Base-by-base conservation (phyloP, 92 coral and sea anemone species). In the Epizoanthus stellaris region DNA sequence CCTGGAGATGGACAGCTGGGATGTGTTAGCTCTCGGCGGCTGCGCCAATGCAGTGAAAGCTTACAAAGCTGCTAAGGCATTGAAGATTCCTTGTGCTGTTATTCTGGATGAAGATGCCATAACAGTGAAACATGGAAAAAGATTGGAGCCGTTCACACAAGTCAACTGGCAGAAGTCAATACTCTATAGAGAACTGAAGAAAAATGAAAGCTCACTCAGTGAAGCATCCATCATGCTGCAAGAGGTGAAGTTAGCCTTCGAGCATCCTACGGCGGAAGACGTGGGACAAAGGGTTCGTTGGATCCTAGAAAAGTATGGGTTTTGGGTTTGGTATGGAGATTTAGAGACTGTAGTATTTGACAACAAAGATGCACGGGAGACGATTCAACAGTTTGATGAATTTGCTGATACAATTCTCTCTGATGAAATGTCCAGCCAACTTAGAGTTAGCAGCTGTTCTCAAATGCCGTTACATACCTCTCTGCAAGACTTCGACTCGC, bases 301-400 rank as follows among this genome's bases (percentile, higher is more conserved):
- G 39, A 63, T 43, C 19, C 16, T 80, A 1, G 42, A 80, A 42
- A 38, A 64, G 15, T 21, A 42, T 64, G 85, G 85, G 11, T 64
- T 80, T 38, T 80, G 85, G 85, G 43, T 80, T 43, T 80, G 85
- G 85, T 21, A 80, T 21, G 85, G 85, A 4, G 85, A 80, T 34
- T 16, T 80, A 13, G 75, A 80, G 20, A 16, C 6, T 30, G 19
- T 58, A 12, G 59, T 76, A 6, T 76, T 58, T 58, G 81, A 76
- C 81, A 6, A 38, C 81, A 36, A 36, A 5, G 68, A 76, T 56
- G 73, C 56, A 34, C 19, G 64, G 6, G 8, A 80, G 38, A 34
- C 13, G 20, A 40, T 39, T 13, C 7, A 20, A 34, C 11, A 45
- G 43, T 2, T 25, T 42, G 21, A 65, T 9, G 72, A 53, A 1